Percentiles rank a stretch among this genome's conserved stretches.
These are phyloP conservation scores for Agrilus mali DNA, from an alignment of 2,888 invertebrate genomes.

Conservation along the genomic window DNA sequence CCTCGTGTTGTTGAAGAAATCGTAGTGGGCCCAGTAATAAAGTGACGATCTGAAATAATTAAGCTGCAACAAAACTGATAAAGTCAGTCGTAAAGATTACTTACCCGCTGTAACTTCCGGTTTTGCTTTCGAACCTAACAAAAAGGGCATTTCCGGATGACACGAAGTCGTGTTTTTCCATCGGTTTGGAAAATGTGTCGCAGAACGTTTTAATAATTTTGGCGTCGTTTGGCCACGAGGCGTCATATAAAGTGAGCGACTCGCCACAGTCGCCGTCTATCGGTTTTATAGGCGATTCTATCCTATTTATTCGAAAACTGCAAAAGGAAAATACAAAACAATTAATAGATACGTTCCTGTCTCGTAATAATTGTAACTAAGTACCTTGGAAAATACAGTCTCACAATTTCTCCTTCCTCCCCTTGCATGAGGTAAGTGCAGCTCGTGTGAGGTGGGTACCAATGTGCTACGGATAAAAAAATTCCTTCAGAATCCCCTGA, in stretches of 20 bases:
- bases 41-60: conserved; percentile 56
- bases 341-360: conserved; percentile 9
- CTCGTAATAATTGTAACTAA: too few relatives aligned
- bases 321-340: conserved; percentile 13
- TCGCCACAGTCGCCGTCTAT: conserved; percentile 85
- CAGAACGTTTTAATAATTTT: conserved; percentile 89
- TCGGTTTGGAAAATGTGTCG: conserved; percentile 83
- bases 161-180: conserved; percentile 88
- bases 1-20: conserved; percentile 83
- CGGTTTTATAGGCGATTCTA: conserved; percentile 75
- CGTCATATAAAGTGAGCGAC: conserved; percentile 79
- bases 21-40: conserved; percentile 90
- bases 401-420: conserved; percentile 71
- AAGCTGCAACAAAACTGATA: not conserved
- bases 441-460: conserved; percentile 88
- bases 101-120: conserved; percentile 81
- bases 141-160: conserved; percentile 78
- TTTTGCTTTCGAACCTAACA: conserved; percentile 82
- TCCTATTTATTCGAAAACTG: conserved; percentile 79
- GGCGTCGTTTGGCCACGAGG: conserved; percentile 77
- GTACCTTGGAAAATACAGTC: conserved; percentile 80
- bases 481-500: conserved; percentile 78
- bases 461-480: conserved; percentile 82
- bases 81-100: conserved; percentile 13
- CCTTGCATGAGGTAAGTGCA: conserved; percentile 87